A percentile compares a stretch with the other conserved stretches of the same genome.
Conservation (phyloP, 1,140 invertebrate genomes). For the Pissodes strobi region DNA sequence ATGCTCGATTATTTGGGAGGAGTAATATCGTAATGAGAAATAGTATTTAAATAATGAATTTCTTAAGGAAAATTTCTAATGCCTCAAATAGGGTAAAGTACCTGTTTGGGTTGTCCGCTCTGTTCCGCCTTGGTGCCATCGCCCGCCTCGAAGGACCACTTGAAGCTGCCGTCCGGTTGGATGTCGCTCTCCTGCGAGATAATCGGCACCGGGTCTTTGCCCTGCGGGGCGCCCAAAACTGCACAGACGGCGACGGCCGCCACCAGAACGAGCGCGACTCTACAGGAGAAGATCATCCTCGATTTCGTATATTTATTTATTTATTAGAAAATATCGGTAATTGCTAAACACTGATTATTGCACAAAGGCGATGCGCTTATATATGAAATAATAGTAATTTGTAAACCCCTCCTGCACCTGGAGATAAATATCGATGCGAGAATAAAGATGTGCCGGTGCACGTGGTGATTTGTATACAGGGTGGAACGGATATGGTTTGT, state of each 20-base stretch:
- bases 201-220: slow-evolving; percentile 27
- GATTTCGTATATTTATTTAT: no score
- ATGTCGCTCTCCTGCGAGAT: slow-evolving; percentile 30
- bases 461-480: no score
- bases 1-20: no score
- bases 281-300: not conserved
- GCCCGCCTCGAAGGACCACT: slow-evolving; percentile 29
- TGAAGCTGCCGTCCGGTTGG: slow-evolving; percentile 27
- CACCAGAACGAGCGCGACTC: slow-evolving; percentile 6
- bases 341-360: not conserved
- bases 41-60: no score
- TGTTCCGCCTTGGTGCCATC: slow-evolving; percentile 32
- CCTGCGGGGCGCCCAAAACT: slow-evolving; percentile 15
- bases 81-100: no score
- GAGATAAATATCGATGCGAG: no score
- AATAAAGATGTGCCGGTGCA: no score
- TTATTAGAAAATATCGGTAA: no score
- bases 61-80: no score
- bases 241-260: not conserved
- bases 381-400: slow-evolving; percentile 16
- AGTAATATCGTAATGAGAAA: no score
- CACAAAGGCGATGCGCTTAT: not conserved
- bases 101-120: slow-evolving; percentile 27
- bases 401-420: not conserved
- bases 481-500: no score